Conservation (phyloP, 1,140 invertebrate genomes). For the Cotesia vestalis region DNA sequence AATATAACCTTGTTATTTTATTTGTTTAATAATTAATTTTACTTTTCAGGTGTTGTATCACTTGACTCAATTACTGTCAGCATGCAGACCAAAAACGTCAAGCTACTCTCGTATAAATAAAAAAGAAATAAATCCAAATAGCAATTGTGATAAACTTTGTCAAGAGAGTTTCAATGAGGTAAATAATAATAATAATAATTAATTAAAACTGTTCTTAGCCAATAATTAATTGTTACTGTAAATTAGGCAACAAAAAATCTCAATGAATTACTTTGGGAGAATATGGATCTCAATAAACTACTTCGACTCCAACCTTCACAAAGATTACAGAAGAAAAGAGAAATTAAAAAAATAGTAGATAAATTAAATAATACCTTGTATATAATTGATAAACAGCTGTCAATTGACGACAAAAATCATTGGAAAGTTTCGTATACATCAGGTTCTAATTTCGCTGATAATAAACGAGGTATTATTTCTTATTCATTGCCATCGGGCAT, state of each 20-base stretch:
- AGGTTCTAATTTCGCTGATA: conserved; percentile 53
- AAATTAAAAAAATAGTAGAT: conserved; percentile 16
- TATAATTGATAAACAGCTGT: neutral
- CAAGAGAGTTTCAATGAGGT: conserved; percentile 54
- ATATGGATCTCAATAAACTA: conserved; percentile 46
- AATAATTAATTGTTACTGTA: too few relatives aligned
- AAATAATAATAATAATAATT: conserved; percentile 3
- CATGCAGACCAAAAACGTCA: conserved; percentile 53
- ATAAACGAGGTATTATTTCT: conserved; percentile 50
- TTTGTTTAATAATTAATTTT: conserved; percentile 25
- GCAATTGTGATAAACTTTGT: conserved; percentile 45
- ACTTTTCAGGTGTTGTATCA: conserved; percentile 61
- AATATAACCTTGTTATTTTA: neutral
- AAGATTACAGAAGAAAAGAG: neutral
- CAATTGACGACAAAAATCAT: conserved; percentile 41
- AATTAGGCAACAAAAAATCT: conserved; percentile 55
- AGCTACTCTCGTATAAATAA: conserved; percentile 41
- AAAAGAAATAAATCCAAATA: neutral
- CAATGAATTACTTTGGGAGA: conserved; percentile 48
- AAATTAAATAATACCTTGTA: conserved; percentile 7
- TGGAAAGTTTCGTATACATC: conserved; percentile 61
- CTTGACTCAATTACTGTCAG: conserved; percentile 59
- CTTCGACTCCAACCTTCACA: conserved; percentile 31
- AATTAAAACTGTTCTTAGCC: neutral
- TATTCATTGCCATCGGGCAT: conserved; percentile 37